Conservation (phyloP, 64 coral and sea anemone species). For the Porites australiensis region DNA sequence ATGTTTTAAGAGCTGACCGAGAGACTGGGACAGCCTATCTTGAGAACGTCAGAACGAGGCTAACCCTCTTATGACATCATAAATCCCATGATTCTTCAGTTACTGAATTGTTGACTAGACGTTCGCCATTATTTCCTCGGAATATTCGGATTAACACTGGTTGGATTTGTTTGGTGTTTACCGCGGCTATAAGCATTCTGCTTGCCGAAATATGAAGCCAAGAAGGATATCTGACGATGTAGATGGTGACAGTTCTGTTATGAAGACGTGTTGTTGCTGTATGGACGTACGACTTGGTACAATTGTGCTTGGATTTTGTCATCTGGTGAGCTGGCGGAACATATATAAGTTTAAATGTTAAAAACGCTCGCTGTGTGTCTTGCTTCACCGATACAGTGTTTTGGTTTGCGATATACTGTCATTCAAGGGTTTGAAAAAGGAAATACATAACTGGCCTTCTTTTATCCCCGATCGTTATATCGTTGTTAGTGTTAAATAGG, state of each 20-base stretch:
- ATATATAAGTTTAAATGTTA: not conserved
- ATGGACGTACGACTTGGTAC: slow-evolving; percentile 93
- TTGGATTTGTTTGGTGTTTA: not conserved
- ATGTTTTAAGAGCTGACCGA: too few relatives aligned
- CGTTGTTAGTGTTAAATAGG: too few relatives aligned
- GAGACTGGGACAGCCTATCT: too few relatives aligned
- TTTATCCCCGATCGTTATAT: too few relatives aligned
- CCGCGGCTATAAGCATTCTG: not conserved
- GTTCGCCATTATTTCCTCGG: not conserved
- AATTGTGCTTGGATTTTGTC: slow-evolving; percentile 91
- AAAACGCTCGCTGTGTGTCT: not conserved
- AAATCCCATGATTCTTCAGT: slow-evolving; percentile 7
- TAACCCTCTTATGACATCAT: slow-evolving; percentile 9
- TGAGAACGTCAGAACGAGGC: too few relatives aligned
- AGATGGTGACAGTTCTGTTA: slow-evolving; percentile 71
- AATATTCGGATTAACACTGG: not conserved
- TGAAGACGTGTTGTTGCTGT: slow-evolving; percentile 96
- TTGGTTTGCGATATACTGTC: not conserved
- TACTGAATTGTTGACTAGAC: not conserved
- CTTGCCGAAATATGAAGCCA: slow-evolving; percentile 69
- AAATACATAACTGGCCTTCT: too few relatives aligned
- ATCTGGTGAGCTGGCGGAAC: slow-evolving; percentile 69
- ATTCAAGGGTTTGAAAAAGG: too few relatives aligned
- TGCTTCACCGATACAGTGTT: not conserved
- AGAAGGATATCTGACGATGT: slow-evolving; percentile 76